Evolutionary conservation across 2,113 vertebrate genomes (phyloP), one percentile per base, ranked within the genome.

Genomic region (Potamarius usumacintae): DNA sequence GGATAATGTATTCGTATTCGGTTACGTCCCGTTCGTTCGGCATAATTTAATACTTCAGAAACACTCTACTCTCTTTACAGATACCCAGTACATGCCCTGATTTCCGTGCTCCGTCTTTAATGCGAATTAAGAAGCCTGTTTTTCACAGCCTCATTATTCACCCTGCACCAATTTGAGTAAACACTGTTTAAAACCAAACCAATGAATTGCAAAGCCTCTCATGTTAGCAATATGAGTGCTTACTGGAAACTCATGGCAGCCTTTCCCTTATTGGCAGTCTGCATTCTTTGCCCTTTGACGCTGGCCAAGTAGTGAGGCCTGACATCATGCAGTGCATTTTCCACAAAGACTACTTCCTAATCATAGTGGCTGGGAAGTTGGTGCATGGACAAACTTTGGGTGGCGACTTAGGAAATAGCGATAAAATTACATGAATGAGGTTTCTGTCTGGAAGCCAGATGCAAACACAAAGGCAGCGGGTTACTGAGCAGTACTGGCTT

Each of bases 301-400:
- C 60, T 0, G 15, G 86, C 91, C 90, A 92, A 94, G 89, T 87
- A 85, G 88, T 84, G 79, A 88, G 67, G 18, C 80, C 6, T 95
- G 93, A 94, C 92, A 90, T 94, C 92, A 94, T 86, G 83, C 72
- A 84, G 34, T 85, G 87, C 79, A 90, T 90, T 92, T 90, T 94
- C 89, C 91, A 89, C 84, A 34, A 30, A 86, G 92, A 89, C 89
- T 74, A 80, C 86, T 85, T 92, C 82, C 82, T 77, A 84, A 84
- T 79, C 72, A 67, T 58, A 84, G 58, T 22, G 52, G 72, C 60
- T 88, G n/a, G 72, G 82, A 84, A 87, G 80, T 76, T 72, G 77
- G 60, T 14, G 62, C 81, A 67, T 67, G 71, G 71, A 79, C 82
- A 58, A 84, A 67, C 22, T 55, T 84, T 48, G 82, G 72, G 82